phyloP scores from a whole-genome alignment of 2,888 invertebrate species.

The Oscheius sp. region DNA sequence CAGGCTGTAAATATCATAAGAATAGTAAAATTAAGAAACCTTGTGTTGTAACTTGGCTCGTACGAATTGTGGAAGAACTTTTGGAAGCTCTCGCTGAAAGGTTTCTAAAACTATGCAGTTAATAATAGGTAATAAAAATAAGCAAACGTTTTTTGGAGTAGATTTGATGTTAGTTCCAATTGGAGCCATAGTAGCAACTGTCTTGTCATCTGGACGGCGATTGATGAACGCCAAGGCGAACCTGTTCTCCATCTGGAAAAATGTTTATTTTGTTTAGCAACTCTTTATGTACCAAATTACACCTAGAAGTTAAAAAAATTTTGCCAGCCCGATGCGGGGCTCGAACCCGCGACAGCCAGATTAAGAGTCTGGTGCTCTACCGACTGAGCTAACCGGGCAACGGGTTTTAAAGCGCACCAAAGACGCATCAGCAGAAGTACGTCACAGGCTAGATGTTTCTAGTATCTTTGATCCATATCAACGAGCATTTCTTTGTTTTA shows the following conservation, averaged over 20 bases:
- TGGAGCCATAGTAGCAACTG: constrained; percentile 21
- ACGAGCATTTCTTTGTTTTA: too few species aligned
- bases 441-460: too few species aligned
- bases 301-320: neutral
- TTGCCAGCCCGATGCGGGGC: constrained; percentile 65
- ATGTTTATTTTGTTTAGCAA: neutral
- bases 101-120: neutral
- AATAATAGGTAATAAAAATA: neutral
- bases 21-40: neutral
- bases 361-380: constrained; percentile 69
- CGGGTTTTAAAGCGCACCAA: too few species aligned
- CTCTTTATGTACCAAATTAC: neutral
- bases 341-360: constrained; percentile 69
- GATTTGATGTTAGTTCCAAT: constrained; percentile 13
- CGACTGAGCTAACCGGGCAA: constrained; percentile 68
- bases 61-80: neutral
- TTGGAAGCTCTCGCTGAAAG: constrained; percentile 3
- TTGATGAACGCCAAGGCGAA: constrained; percentile 25
- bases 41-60: constrained; percentile 13
- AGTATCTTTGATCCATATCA: too few species aligned
- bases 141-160: neutral
- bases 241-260: constrained; percentile 1
- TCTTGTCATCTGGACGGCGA: neutral
- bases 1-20: neutral
- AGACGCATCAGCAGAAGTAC: too few species aligned